phyloP scores from a whole-genome alignment of 2,888 invertebrate genomes.

The Hyppa rectilinea region DNA sequence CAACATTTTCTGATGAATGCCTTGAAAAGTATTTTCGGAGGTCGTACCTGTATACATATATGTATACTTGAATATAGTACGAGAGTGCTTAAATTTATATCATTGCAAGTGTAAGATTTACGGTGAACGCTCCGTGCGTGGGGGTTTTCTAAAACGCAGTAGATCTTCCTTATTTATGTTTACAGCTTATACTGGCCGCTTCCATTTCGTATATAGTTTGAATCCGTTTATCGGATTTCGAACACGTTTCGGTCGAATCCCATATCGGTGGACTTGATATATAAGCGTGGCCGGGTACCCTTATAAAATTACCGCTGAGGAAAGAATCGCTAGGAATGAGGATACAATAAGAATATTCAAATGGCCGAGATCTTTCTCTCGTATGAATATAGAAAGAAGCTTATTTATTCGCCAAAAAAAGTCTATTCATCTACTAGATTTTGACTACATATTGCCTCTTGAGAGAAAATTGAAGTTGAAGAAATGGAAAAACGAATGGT shows the following conservation, averaged over 20 bases:
- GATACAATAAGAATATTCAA: constrained; percentile 77
- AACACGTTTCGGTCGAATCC: constrained; percentile 85
- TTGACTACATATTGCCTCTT: constrained; percentile 53
- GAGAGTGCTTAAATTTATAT: constrained; percentile 82
- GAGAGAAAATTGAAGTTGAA: constrained; percentile 57
- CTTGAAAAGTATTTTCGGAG: constrained; percentile 65
- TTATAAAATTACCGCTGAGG: constrained; percentile 80
- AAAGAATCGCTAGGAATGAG: constrained; percentile 77
- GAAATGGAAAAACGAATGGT: constrained; percentile 41
- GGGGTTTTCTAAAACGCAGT: constrained; percentile 88
- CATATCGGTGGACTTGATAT: constrained; percentile 86
- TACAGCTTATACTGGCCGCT: constrained; percentile 87
- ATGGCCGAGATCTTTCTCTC: constrained; percentile 63
- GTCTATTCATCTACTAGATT: constrained; percentile 63
- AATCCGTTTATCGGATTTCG: constrained; percentile 90
- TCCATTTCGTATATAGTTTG: constrained; percentile 86
- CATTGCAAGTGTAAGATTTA: constrained; percentile 86
- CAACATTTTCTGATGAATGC: constrained; percentile 47
- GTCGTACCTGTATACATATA: constrained; percentile 58
- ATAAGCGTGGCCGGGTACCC: constrained; percentile 79
- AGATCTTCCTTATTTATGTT: constrained; percentile 90
- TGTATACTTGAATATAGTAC: constrained; percentile 62
- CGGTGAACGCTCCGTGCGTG: constrained; percentile 83
- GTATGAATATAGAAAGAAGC: constrained; percentile 69
- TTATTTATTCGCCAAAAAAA: constrained; percentile 68